Conservation (phyloP, 1,140 invertebrate species). For the Temnothorax longispinosus region DNA sequence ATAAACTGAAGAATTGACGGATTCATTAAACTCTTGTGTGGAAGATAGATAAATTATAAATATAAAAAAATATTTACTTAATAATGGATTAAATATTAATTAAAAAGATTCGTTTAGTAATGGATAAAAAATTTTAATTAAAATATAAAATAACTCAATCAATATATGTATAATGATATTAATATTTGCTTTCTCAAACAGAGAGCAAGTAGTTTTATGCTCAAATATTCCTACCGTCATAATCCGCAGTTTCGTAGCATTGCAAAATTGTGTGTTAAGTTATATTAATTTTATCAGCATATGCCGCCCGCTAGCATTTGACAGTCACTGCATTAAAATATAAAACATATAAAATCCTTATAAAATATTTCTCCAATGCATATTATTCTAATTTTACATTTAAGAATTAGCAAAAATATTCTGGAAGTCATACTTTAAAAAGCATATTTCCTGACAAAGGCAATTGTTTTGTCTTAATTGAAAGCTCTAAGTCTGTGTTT, state of each 20-base stretch:
- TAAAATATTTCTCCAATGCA: not conserved
- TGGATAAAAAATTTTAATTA: not conserved
- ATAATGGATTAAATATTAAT: not conserved
- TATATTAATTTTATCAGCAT: conserved; percentile 13
- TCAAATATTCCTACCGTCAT: conserved; percentile 24
- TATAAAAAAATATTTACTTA: not conserved
- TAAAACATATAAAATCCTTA: not conserved
- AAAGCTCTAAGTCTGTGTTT: not conserved
- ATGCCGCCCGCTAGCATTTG: not conserved
- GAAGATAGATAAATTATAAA: conserved; percentile 10
- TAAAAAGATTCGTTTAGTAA: not conserved
- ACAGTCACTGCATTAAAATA: not conserved
- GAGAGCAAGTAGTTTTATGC: not conserved
- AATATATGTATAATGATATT: not conserved
- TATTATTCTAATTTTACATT: not conserved
- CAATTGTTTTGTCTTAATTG: not conserved
- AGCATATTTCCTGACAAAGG: not conserved
- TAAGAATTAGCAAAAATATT: not conserved
- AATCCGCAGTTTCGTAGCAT: conserved; percentile 6
- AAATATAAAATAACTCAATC: not conserved
- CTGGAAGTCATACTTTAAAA: not conserved
- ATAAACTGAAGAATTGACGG: not conserved
- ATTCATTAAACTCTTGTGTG: not conserved
- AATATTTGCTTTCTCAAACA: not conserved
- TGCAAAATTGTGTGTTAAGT: conserved; percentile 1